Evolutionary conservation across 1,140 invertebrate species (phyloP).

Genomic region (Cecropterus lyciades): DNA sequence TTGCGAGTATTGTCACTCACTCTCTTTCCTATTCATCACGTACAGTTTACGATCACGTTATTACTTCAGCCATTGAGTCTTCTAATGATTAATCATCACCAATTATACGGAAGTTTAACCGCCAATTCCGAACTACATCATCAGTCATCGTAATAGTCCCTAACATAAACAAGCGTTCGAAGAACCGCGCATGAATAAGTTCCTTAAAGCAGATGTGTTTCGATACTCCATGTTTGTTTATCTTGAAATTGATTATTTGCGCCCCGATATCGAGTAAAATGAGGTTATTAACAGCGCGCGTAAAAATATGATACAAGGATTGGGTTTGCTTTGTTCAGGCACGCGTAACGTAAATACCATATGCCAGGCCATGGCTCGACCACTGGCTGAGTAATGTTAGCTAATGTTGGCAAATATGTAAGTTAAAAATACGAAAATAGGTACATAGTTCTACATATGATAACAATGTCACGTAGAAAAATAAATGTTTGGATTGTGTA

Average conservation of each 20-base stretch:
- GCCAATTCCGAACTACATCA: conserved; percentile 16
- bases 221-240: conserved; percentile 32
- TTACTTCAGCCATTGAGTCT: conserved; percentile 3
- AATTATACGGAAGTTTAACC: conserved; percentile 10
- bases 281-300: conserved; percentile 32
- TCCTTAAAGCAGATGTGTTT: conserved; percentile 33
- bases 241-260: conserved; percentile 32
- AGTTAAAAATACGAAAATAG: no score
- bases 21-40: not conserved
- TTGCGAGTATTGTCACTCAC: not conserved
- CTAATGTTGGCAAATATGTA: no score
- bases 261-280: conserved; percentile 34
- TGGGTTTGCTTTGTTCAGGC: conserved; percentile 21
- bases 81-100: conserved; percentile 15
- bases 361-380: not conserved
- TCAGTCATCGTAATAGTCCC: conserved; percentile 26
- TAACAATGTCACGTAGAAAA: no score
- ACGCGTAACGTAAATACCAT: conserved; percentile 19
- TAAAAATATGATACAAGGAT: conserved; percentile 36
- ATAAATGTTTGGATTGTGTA: no score
- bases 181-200: conserved; percentile 28
- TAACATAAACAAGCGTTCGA: conserved; percentile 27
- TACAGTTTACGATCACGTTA: not conserved
- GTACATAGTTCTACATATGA: no score
- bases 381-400: no score